Base-by-base conservation (phyloP, 2,113 vertebrate species). In the Entomyzon cyanotis region DNA sequence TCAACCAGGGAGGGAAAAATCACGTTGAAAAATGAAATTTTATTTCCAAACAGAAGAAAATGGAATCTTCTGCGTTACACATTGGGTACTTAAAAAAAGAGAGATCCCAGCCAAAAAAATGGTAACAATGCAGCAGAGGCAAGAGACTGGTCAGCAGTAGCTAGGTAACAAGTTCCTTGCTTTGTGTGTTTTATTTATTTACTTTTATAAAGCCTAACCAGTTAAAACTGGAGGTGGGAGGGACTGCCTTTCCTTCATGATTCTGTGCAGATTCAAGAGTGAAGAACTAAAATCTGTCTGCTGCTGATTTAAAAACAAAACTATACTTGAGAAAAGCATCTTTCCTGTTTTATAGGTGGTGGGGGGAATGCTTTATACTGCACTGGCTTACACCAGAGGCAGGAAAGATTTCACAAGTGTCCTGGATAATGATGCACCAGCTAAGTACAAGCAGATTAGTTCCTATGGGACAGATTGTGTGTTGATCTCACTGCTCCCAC, bases 241-340 rank as follows among this genome's bases (percentile, higher is more conserved):
- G 18, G 10, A 28, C 24, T 62, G 42, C 42, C 13, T 17, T 44
- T 35, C 44, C 37, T 83, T 71, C 31, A 4, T 19, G 8, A 17
- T 23, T 31, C 23, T 37, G 12, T 60, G 30, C 58, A 58, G 19
- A 22, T 16, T 70, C 20, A 20, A 42, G 69, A 41, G 19, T 30
- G 15, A 27, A 35, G 50, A 10, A 62, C 9, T 33, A 18, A 73
- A 58, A 35, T 17, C 18, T 44, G 15, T 18, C 60, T 74, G 73
- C 42, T 75, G 35, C 52, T 62, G 60, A 10, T 59, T 55, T 44
- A 47, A 50, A 84, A 67, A 11, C 46, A 49, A 47, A 58, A 16
- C 19, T 28, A 0, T 9, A 24, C 50, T 17, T 1, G 1, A 69
- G 41, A n/a, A 69, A 77, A 55, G 46, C 3, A 2, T 42, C n/a